Conservation (phyloP, 2,113 vertebrate genomes). For the Oryzias curvinotus region DNA sequence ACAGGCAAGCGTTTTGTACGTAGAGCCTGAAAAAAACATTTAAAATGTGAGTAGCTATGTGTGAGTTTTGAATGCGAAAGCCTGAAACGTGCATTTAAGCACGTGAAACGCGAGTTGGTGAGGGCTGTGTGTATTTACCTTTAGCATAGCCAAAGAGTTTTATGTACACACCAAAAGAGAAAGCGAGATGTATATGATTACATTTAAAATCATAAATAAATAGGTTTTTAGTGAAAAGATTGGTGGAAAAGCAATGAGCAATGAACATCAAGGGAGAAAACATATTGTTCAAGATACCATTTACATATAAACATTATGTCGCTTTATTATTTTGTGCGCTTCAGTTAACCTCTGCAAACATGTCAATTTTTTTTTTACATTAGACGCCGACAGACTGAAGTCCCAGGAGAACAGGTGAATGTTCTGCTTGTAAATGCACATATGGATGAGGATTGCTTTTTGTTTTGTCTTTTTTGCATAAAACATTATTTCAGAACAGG, state of each 20-base stretch:
- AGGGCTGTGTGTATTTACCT: no score
- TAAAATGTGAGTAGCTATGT: no score
- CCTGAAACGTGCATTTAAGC: no score
- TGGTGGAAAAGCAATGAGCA: constrained; percentile 19
- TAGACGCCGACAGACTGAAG: constrained; percentile 38
- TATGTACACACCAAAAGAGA: no score
- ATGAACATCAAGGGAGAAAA: constrained; percentile 29
- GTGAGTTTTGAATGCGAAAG: no score
- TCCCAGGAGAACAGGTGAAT: constrained; percentile 41
- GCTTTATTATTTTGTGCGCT: constrained; percentile 23
- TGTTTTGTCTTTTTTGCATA: constrained; percentile 15
- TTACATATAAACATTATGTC: constrained; percentile 12
- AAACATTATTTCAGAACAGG: constrained; percentile 37
- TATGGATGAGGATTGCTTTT: constrained; percentile 25
- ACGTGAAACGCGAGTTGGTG: no score
- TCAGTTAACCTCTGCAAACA: constrained; percentile 44
- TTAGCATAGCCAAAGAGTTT: no score
- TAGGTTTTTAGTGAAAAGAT: constrained; percentile 15
- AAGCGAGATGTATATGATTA: no score
- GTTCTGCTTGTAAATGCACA: constrained; percentile 43
- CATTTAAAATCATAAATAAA: no score
- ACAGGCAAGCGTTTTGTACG: no score
- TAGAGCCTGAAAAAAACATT: no score
- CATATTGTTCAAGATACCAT: constrained; percentile 5
- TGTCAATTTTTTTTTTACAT: constrained; percentile 23